These are phyloP conservation scores for Colaptes auratus DNA, from an alignment of 2,113 vertebrate species.

Conservation along the genomic window DNA sequence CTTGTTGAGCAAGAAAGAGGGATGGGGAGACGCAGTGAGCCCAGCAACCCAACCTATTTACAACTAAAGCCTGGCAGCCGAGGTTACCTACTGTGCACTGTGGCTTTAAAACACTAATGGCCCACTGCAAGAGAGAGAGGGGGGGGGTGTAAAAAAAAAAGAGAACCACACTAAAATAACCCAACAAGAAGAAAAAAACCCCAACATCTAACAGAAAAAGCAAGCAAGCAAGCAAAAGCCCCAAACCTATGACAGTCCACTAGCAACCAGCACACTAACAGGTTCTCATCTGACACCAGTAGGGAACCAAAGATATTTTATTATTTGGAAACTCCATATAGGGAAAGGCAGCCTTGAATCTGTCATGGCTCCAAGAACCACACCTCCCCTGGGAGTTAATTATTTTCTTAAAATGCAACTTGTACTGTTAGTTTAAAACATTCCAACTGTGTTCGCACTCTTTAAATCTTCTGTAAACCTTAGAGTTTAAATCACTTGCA, in stretches of 20 bases:
- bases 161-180: background rate
- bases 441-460: slow-evolving; percentile 91
- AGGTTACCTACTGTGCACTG: slow-evolving; percentile 35
- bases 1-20: background rate
- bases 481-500: slow-evolving; percentile 86
- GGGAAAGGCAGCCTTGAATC: slow-evolving; percentile 84
- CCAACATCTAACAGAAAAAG: no score
- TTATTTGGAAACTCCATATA: slow-evolving; percentile 91
- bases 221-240: background rate
- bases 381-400: slow-evolving; percentile 90
- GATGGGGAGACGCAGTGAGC: background rate
- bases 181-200: no score
- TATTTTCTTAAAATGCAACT: slow-evolving; percentile 89
- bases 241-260: slow-evolving; percentile 75
- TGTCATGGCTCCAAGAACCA: slow-evolving; percentile 83
- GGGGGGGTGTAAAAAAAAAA: background rate
- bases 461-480: slow-evolving; percentile 91
- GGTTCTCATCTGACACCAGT: slow-evolving; percentile 90
- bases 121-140: slow-evolving; percentile 27
- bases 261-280: slow-evolving; percentile 85
- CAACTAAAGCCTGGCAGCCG: slow-evolving; percentile 16
- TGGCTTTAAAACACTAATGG: slow-evolving; percentile 78
- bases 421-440: slow-evolving; percentile 89
- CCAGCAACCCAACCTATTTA: background rate
- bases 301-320: slow-evolving; percentile 87